Conservation (phyloP, 2,797 vertebrate species). For the Spea hammondii region DNA sequence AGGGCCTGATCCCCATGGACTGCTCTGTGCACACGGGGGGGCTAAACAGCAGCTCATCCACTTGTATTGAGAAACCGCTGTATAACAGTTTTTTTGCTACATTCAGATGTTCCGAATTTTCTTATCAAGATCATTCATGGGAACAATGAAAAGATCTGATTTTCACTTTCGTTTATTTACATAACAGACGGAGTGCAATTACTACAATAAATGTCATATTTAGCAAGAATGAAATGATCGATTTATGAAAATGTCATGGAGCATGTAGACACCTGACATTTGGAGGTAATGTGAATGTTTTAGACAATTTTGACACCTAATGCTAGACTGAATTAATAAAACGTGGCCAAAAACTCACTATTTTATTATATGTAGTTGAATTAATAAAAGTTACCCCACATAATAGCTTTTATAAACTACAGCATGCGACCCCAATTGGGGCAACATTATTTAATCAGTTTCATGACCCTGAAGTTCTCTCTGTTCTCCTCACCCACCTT, state of each 20-base stretch:
- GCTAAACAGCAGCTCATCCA: slow-evolving; percentile 28
- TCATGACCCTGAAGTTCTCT: too few relatives aligned
- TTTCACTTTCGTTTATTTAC: slow-evolving; percentile 9
- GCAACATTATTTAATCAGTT: too few relatives aligned
- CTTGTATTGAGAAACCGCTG: slow-evolving; percentile 41
- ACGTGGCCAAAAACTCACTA: background rate
- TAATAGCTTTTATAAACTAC: too few relatives aligned
- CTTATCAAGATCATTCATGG: background rate
- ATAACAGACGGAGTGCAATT: slow-evolving; percentile 8
- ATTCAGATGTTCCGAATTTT: slow-evolving; percentile 15
- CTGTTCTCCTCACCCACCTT: too few relatives aligned
- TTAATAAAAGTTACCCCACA: too few relatives aligned
- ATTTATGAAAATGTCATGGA: slow-evolving; percentile 43
- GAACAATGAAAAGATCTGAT: background rate
- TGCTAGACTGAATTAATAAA: slow-evolving; percentile 23
- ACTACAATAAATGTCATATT: slow-evolving; percentile 38
- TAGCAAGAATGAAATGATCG: slow-evolving; percentile 31
- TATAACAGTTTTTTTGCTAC: slow-evolving; percentile 33
- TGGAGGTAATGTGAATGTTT: slow-evolving; percentile 31
- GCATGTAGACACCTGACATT: slow-evolving; percentile 39
- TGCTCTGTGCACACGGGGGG: slow-evolving; percentile 27
- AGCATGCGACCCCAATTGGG: too few relatives aligned
- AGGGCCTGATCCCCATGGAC: slow-evolving; percentile 31
- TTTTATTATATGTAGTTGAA: too few relatives aligned
- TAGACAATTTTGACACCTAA: slow-evolving; percentile 40